Percentiles rank a stretch among this genome's conserved stretches.
Evolutionary conservation across 1,140 invertebrate species (phyloP).

Genomic region (Pseudomyrmex concolor): DNA sequence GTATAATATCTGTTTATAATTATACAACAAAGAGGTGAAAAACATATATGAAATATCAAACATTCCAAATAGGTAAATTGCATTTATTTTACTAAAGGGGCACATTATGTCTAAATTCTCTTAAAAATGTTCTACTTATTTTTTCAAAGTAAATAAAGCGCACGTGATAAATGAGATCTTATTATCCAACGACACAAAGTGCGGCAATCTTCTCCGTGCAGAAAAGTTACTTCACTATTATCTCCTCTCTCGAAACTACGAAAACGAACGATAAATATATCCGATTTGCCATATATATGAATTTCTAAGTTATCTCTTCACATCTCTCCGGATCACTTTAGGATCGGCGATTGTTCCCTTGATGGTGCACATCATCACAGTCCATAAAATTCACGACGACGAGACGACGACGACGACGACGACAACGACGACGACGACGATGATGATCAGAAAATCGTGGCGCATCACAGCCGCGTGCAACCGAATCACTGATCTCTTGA

Average conservation of each 20-base stretch:
- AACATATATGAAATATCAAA: background rate
- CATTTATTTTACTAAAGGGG: background rate
- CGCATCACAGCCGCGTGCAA: slow-evolving; percentile 58
- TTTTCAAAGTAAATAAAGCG: background rate
- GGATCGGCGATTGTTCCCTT: slow-evolving; percentile 38
- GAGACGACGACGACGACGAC: no score
- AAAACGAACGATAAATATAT: background rate
- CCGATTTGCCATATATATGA: background rate
- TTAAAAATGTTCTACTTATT: background rate
- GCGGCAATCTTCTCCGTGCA: background rate
- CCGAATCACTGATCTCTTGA: slow-evolving; percentile 75
- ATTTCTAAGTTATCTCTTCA: slow-evolving; percentile 3
- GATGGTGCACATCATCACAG: slow-evolving; percentile 63
- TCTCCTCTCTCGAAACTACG: background rate
- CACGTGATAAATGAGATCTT: slow-evolving; percentile 25
- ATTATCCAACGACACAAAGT: slow-evolving; percentile 6
- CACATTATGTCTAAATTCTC: background rate
- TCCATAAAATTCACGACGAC: slow-evolving; percentile 63
- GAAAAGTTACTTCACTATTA: slow-evolving; percentile 25
- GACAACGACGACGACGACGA: background rate
- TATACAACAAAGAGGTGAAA: background rate
- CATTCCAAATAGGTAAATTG: background rate
- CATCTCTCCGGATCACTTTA: slow-evolving; percentile 53
- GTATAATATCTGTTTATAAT: background rate
- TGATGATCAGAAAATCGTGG: background rate